phyloP scores from a whole-genome alignment of 1,140 invertebrate species.

The Scaptomyza montana region DNA sequence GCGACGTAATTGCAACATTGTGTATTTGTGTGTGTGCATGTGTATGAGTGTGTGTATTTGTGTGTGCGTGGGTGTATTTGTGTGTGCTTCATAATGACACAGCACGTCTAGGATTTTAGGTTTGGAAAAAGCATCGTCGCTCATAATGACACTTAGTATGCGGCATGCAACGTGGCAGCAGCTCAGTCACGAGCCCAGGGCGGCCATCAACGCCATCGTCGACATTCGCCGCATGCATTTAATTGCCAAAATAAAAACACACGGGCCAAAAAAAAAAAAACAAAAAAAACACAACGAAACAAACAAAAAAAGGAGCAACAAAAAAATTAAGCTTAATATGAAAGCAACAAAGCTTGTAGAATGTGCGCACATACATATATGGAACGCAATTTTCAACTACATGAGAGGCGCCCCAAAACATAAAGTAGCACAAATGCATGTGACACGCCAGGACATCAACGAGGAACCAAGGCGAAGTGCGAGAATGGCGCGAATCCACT shows the following conservation, averaged over 20 bases:
- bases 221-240: conserved; percentile 79
- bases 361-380: conserved; percentile 41
- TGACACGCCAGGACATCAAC: conserved; percentile 62
- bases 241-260: conserved; percentile 83
- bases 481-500: conserved; percentile 53
- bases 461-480: neutral
- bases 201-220: conserved; percentile 70
- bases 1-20: conserved; percentile 77
- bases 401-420: conserved; percentile 37
- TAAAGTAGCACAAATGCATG: conserved; percentile 79
- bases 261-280: conserved; percentile 21
- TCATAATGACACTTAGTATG: conserved; percentile 82
- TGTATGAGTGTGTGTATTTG: conserved; percentile 15
- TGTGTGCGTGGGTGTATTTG: conserved; percentile 15
- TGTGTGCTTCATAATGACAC: conserved; percentile 66
- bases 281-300: conserved; percentile 7
- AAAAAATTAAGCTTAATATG: neutral
- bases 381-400: conserved; percentile 67
- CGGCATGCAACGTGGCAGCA: conserved; percentile 79
- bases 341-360: conserved; percentile 53
- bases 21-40: conserved; percentile 44
- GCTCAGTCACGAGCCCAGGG: conserved; percentile 74
- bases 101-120: conserved; percentile 51
- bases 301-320: conserved; percentile 24
- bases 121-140: conserved; percentile 38